These are phyloP conservation scores for Urosaurus nigricauda DNA, from an alignment of 2,797 vertebrate genomes.

Conservation along the genomic window DNA sequence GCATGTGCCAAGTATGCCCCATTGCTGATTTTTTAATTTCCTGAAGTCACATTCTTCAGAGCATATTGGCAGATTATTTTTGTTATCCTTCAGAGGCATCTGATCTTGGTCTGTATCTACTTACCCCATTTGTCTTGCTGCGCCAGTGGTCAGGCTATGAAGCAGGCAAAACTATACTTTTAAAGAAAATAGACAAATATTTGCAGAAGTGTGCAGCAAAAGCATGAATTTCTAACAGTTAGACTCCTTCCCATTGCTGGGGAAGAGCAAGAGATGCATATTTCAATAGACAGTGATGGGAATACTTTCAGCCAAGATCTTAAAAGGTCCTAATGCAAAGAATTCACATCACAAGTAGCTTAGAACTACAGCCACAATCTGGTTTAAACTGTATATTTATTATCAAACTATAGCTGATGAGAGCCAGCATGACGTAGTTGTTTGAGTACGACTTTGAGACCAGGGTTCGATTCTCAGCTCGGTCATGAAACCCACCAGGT, in stretches of 20 bases:
- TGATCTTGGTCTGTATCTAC: conserved; percentile 39
- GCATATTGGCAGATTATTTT: conserved; percentile 31
- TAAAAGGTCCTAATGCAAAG: neutral
- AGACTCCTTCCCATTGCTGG: neutral
- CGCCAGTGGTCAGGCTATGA: fast-evolving
- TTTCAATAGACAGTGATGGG: neutral
- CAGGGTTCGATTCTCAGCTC: too few species aligned
- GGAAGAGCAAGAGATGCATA: neutral
- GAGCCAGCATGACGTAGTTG: too few species aligned
- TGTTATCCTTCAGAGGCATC: conserved; percentile 31
- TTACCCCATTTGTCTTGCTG: neutral
- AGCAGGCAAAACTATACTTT: neutral
- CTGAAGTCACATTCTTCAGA: conserved; percentile 39
- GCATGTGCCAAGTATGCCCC: neutral
- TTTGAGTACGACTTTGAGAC: too few species aligned
- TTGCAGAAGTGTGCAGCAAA: too few species aligned
- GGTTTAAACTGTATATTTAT: neutral
- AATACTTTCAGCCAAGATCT: neutral
- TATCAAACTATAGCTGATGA: too few species aligned
- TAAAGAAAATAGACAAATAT: neutral
- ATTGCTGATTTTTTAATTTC: conserved; percentile 58
- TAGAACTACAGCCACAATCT: neutral
- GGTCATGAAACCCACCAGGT: too few species aligned
- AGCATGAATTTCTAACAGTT: fast-evolving
- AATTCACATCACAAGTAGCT: neutral